A percentile compares a stretch with the other conserved stretches of the same genome.
Conservation (phyloP, 37 sponge, comb jelly and placozoan genomes). For the Halisarca cf. caerulea region DNA sequence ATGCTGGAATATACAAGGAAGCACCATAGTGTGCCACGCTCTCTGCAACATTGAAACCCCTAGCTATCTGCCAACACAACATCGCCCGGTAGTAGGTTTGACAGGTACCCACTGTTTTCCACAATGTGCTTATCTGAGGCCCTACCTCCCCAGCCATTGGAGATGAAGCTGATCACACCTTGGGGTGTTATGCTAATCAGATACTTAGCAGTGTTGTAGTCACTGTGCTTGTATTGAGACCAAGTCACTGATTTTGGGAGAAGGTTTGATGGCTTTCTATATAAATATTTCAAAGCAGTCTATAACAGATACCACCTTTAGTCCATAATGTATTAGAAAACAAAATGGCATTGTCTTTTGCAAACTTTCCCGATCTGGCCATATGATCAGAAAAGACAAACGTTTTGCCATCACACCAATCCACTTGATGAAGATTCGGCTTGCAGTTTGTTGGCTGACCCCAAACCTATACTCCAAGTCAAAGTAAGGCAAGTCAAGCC, state of each 20-base stretch:
- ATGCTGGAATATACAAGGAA: no score
- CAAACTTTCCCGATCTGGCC: conserved; percentile 36
- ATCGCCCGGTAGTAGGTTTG: no score
- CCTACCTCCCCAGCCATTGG: conserved; percentile 62
- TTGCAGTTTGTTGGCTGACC: conserved; percentile 6
- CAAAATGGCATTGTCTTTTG: conserved; percentile 33
- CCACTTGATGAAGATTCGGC: conserved; percentile 15
- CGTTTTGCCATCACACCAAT: conserved; percentile 16
- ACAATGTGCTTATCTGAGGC: conserved; percentile 52
- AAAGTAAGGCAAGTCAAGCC: conserved; percentile 2
- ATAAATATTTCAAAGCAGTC: conserved; percentile 51
- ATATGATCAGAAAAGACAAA: conserved; percentile 21
- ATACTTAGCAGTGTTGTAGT: conserved; percentile 30
- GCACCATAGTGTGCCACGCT: background rate
- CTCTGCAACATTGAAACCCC: background rate
- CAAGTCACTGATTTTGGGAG: conserved; percentile 21
- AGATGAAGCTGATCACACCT: conserved; percentile 34
- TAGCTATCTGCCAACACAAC: no score
- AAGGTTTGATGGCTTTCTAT: background rate
- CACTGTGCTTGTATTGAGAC: conserved; percentile 43
- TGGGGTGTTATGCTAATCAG: conserved; percentile 32
- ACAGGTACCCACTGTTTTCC: no score
- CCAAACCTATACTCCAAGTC: conserved; percentile 35
- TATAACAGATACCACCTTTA: conserved; percentile 11
- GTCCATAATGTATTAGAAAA: conserved; percentile 1